Percentiles rank a stretch among this genome's conserved stretches.
phyloP scores from a whole-genome alignment of 2,797 vertebrate genomes.

The Tadarida brasiliensis region DNA sequence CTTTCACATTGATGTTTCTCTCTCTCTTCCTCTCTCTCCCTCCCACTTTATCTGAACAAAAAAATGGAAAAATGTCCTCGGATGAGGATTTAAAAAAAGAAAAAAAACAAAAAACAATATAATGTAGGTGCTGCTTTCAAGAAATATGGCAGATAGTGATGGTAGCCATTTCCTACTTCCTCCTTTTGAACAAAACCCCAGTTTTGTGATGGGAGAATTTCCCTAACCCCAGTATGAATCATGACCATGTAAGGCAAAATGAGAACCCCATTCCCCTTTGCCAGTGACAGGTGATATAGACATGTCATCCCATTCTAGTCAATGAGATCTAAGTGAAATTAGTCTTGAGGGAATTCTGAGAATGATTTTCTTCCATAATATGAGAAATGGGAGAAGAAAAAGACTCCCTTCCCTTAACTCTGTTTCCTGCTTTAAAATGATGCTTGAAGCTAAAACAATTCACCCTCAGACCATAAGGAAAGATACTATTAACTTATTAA shows the following conservation, averaged over 20 bases:
- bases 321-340: constrained; percentile 2
- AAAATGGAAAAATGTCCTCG: too few relatives aligned
- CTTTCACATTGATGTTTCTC: too few relatives aligned
- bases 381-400: not conserved
- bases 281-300: not conserved
- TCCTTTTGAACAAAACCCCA: not conserved
- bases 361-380: not conserved
- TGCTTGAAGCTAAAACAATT: not conserved
- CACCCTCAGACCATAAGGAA: not conserved
- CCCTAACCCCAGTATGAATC: not conserved
- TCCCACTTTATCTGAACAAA: too few relatives aligned
- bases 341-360: not conserved
- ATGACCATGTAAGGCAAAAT: not conserved
- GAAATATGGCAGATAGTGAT: not conserved
- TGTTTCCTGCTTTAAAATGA: not conserved
- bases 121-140: not conserved
- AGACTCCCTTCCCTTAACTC: not conserved
- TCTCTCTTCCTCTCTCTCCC: too few relatives aligned
- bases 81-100: too few relatives aligned
- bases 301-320: not conserved
- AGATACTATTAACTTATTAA: not conserved
- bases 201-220: not conserved
- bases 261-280: not conserved
- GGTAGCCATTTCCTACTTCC: not conserved
- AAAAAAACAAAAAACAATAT: too few relatives aligned